Base-by-base conservation (phyloP, 37 sponge, comb jelly and placozoan genomes). In the Cladorhizidae sp. region DNA sequence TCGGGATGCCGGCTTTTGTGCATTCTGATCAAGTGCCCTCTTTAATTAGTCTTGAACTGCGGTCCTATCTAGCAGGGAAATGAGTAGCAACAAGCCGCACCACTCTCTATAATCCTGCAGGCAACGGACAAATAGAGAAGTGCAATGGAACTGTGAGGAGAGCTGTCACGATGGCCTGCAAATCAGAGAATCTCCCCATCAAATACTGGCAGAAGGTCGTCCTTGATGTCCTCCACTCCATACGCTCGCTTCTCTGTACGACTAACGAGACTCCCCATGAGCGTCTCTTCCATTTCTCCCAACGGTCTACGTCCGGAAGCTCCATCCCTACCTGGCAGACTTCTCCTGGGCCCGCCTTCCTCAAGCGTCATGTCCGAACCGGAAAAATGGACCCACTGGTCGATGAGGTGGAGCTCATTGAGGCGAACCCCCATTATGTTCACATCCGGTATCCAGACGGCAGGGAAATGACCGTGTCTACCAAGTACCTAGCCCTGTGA, bases 341-440 rank as follows among this genome's bases (percentile, higher is more conserved):
- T 14, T 21, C n/a, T 2, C 72, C 72, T 43, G 72, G 72, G 3
- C 50, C 72, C 42, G 40, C n/a, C n/a, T 40, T 42, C 31, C 72
- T 72, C 9, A 72, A 72, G 29, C 50, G 72, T 41, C 72, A 72
- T 72, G 72, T 72, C 14, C 50, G 72, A 40, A 42, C 49, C 26
- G 42, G 72, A 6, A 72, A 72, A 25, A 72, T 18, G n/a, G 72
- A 72, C 50, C 72, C 72, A 2, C 29, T 72, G 72, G 72, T 72
- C 28, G 50, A 72, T 36, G 72, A 72, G 36, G 72, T 40, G 14
- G 72, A 72, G 28, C 72, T 72, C 40, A 14, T 72, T 18, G 40
- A 41, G 49, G 72, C 72, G 2, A 41, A 72, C 29, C 72, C 72
- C 2, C 72, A 72, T 37, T 72, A 42, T 72, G 72, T 50, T 9